These are phyloP conservation scores for Candidula unifasciata DNA, from an alignment of 2,888 invertebrate genomes.

Conservation along the genomic window DNA sequence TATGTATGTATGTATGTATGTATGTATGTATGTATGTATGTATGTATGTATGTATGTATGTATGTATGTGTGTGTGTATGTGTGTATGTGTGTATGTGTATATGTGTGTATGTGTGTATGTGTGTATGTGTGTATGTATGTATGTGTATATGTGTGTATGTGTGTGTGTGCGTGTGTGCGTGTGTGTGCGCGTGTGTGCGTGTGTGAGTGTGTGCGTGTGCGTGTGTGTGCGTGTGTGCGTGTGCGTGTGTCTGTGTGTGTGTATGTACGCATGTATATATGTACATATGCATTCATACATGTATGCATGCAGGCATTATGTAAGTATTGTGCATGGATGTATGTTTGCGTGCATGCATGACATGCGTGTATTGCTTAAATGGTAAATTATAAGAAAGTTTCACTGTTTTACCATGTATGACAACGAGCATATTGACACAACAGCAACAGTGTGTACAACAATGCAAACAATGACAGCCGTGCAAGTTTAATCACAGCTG, in stretches of 20 bases:
- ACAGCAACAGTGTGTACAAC: too few relatives aligned
- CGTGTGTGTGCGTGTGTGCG: neutral
- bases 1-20: too few relatives aligned
- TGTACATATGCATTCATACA: too few relatives aligned
- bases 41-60: neutral
- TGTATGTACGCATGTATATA: too few relatives aligned
- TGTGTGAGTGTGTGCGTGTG: neutral
- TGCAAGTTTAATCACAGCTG: too few relatives aligned
- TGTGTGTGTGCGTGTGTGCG: neutral
- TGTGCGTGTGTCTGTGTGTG: too few relatives aligned
- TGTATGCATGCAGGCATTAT: too few relatives aligned
- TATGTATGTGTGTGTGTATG: neutral
- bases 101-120: neutral
- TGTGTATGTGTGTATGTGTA: neutral
- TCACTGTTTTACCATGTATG: neutral
- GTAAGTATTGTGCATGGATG: too few relatives aligned
- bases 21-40: too few relatives aligned
- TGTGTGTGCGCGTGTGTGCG: neutral
- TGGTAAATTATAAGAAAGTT: neutral
- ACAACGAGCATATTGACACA: neutral
- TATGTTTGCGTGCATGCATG: too few relatives aligned
- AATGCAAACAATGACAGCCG: too few relatives aligned
- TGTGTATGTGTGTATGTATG: slow-evolving; percentile 9
- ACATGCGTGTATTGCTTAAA: too few relatives aligned
- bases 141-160: slow-evolving; percentile 16